Conservation (phyloP, 1,140 invertebrate genomes). For the Centruroides sculpturatus region DNA sequence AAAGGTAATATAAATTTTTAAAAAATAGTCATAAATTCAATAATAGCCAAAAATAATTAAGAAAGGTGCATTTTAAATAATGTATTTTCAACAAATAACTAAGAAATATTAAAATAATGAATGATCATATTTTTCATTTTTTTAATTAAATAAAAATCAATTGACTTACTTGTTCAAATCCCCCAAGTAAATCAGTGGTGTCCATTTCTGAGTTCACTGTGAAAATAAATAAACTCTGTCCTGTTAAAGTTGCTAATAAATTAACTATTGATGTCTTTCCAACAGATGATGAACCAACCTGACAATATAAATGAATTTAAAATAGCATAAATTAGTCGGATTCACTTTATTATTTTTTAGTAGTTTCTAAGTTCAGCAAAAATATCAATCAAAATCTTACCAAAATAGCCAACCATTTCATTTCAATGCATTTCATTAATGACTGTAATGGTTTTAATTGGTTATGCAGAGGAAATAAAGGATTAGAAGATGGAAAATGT, state of each 20-base stretch:
- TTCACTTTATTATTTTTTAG: not conserved
- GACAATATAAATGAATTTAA: slow-evolving; percentile 12
- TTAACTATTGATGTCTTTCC: slow-evolving; percentile 74
- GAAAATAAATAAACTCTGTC: slow-evolving; percentile 55
- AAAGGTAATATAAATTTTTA: no score
- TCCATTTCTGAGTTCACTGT: slow-evolving; percentile 88
- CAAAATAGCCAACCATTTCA: slow-evolving; percentile 83
- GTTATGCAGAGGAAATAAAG: slow-evolving; percentile 43
- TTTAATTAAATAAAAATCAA: not conserved
- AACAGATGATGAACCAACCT: slow-evolving; percentile 57
- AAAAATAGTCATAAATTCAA: no score
- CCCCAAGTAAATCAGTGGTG: slow-evolving; percentile 84
- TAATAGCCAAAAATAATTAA: no score
- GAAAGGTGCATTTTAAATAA: no score
- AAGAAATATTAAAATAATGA: no score
- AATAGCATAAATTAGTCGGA: not conserved
- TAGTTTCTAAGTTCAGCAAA: not conserved
- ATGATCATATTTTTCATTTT: not conserved
- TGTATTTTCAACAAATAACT: no score
- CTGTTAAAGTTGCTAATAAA: slow-evolving; percentile 55
- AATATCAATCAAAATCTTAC: slow-evolving; percentile 35
- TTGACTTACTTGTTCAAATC: slow-evolving; percentile 73
- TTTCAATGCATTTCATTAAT: slow-evolving; percentile 63
- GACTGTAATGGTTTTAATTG: slow-evolving; percentile 52
- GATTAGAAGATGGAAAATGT: slow-evolving; percentile 1